phyloP scores from a whole-genome alignment of 2,888 invertebrate species.

The Sarcophaga subvicina region DNA sequence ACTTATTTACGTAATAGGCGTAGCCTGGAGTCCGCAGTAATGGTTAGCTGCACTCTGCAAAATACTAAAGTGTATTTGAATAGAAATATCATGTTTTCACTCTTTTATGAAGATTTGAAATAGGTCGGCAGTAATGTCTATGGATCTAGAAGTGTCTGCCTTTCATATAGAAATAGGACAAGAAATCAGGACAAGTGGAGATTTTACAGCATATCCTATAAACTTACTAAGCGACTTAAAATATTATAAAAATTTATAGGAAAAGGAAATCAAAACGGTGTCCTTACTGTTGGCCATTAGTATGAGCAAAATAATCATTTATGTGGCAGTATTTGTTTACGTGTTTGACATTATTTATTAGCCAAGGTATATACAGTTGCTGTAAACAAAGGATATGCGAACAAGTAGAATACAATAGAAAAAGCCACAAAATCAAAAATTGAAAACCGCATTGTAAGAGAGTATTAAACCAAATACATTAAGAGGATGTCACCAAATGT shows the following conservation, averaged over 20 bases:
- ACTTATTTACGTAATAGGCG: too few species aligned
- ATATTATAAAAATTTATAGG: constrained; percentile 19
- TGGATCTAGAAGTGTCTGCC: too few species aligned
- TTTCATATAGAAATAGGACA: too few species aligned
- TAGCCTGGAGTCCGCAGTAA: too few species aligned
- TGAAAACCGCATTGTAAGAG: not conserved
- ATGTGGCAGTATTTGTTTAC: constrained; percentile 1
- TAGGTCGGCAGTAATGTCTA: too few species aligned
- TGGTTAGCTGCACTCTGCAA: too few species aligned
- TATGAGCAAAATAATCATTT: not conserved
- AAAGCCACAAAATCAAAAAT: constrained; percentile 48
- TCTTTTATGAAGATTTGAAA: too few species aligned
- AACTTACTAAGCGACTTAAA: not conserved
- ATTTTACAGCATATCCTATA: too few species aligned
- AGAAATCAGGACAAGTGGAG: too few species aligned
- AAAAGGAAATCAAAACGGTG: not conserved
- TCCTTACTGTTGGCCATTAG: not conserved
- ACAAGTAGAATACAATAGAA: constrained; percentile 34
- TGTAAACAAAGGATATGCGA: constrained; percentile 17
- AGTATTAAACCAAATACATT: not conserved
- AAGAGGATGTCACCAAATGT: constrained; percentile 69
- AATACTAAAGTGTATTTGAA: too few species aligned
- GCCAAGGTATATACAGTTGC: constrained; percentile 18
- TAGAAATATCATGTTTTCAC: too few species aligned
- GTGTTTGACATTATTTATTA: constrained; percentile 61